Evolutionary conservation across 1,140 invertebrate species (phyloP).

Genomic region (Drosophila orena): DNA sequence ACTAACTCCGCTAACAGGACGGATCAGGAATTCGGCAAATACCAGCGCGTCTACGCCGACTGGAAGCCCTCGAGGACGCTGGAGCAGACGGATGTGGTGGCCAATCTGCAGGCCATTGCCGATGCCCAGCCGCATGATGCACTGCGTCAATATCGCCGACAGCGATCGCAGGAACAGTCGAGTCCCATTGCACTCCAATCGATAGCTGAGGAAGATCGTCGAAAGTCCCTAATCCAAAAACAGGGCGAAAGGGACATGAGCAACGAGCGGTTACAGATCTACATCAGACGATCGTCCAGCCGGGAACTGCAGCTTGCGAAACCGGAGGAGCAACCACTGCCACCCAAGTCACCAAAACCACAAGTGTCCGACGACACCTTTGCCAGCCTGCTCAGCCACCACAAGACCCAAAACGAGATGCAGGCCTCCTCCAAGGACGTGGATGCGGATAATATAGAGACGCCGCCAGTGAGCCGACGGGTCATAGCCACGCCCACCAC

Average conservation of each 20-base stretch:
- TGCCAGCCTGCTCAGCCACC: slow-evolving; percentile 61
- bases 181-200: slow-evolving; percentile 84
- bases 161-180: slow-evolving; percentile 70
- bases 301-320: slow-evolving; percentile 27
- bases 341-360: slow-evolving; percentile 39
- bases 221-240: slow-evolving; percentile 80
- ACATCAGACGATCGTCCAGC: slow-evolving; percentile 86
- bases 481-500: slow-evolving; percentile 83
- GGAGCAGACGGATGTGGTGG: slow-evolving; percentile 92
- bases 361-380: slow-evolving; percentile 58
- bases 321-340: slow-evolving; percentile 21
- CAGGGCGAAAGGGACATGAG: slow-evolving; percentile 85
- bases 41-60: slow-evolving; percentile 89
- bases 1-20: slow-evolving; percentile 40
- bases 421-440: slow-evolving; percentile 89
- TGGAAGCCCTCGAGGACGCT: slow-evolving; percentile 91
- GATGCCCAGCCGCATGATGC: slow-evolving; percentile 87
- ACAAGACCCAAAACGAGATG: slow-evolving; percentile 85
- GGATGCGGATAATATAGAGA: slow-evolving; percentile 96
- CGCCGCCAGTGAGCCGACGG: slow-evolving; percentile 91
- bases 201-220: slow-evolving; percentile 86
- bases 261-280: slow-evolving; percentile 85
- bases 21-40: slow-evolving; percentile 67
- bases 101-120: slow-evolving; percentile 94
- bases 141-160: slow-evolving; percentile 76